Evolutionary conservation across 2,797 vertebrate genomes (phyloP).

Genomic region (Phrynocephalus forsythii): DNA sequence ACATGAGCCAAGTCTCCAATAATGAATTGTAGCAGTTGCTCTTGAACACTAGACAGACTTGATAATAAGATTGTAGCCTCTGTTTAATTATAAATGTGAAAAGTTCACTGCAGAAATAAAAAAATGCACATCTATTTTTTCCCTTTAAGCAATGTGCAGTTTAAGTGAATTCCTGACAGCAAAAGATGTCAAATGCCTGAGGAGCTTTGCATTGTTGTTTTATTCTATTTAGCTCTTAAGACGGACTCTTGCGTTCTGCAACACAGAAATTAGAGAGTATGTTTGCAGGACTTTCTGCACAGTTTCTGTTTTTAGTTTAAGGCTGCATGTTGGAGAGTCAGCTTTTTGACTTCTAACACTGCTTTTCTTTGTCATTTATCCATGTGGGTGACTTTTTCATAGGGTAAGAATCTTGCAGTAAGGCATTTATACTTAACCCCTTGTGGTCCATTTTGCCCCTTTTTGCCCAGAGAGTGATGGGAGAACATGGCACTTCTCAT

Average conservation of each 20-base stretch:
- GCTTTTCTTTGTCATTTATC: not conserved
- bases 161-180: not conserved
- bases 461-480: not conserved
- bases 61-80: not conserved
- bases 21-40: not conserved
- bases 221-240: not conserved
- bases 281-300: not conserved
- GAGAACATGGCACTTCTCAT: not conserved
- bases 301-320: not conserved
- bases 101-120: constrained; percentile 12
- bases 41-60: not conserved
- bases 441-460: too few species aligned
- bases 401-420: not conserved
- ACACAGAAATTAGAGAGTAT: not conserved
- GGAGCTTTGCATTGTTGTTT: not conserved
- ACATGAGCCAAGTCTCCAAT: not conserved
- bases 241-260: constrained; percentile 17
- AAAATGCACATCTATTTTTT: not conserved
- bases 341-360: not conserved
- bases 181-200: not conserved
- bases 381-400: not conserved
- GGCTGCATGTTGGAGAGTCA: not conserved
- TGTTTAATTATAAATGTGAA: constrained; percentile 28
- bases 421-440: not conserved
- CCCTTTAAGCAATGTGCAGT: not conserved